Evolutionary conservation across 2,797 vertebrate genomes (phyloP).

Genomic region (Odontamblyopus rebecca): DNA sequence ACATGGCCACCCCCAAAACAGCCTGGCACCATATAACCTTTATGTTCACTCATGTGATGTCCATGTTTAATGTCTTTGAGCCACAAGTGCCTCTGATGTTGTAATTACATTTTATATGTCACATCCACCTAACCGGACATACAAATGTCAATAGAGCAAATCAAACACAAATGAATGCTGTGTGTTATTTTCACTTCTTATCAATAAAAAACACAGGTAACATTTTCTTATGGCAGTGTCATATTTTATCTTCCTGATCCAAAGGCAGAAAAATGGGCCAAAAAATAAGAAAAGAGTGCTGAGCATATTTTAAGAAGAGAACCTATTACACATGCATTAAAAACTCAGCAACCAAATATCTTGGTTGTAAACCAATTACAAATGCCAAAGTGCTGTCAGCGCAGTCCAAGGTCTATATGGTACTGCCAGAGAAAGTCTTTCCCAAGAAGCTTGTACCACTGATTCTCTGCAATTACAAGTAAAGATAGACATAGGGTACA

Average conservation of each 20-base stretch:
- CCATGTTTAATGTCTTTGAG: constrained; percentile 28
- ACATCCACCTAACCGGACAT: constrained; percentile 17
- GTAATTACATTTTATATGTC: constrained; percentile 49
- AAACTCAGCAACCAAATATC: constrained; percentile 43
- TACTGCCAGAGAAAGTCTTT: background rate
- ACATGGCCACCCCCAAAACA: constrained; percentile 42
- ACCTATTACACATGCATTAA: constrained; percentile 58
- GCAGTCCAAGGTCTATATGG: constrained; percentile 7
- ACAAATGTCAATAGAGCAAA: constrained; percentile 8
- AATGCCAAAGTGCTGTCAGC: constrained; percentile 21
- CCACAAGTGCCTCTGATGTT: constrained; percentile 37
- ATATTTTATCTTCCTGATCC: constrained; percentile 19
- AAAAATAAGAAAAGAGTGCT: constrained; percentile 53
- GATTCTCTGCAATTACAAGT: background rate
- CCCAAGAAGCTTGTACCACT: background rate
- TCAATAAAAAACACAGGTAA: constrained; percentile 39
- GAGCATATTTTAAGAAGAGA: constrained; percentile 51
- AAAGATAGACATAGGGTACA: background rate
- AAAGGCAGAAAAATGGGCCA: constrained; percentile 48
- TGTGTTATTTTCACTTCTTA: constrained; percentile 31
- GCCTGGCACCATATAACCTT: constrained; percentile 38
- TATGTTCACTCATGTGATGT: constrained; percentile 32
- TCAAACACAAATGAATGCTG: constrained; percentile 32
- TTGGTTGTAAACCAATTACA: constrained; percentile 30
- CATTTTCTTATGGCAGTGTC: constrained; percentile 14